Evolutionary conservation across 2,888 invertebrate species (phyloP).

Genomic region (Caradrina clavipalpis): DNA sequence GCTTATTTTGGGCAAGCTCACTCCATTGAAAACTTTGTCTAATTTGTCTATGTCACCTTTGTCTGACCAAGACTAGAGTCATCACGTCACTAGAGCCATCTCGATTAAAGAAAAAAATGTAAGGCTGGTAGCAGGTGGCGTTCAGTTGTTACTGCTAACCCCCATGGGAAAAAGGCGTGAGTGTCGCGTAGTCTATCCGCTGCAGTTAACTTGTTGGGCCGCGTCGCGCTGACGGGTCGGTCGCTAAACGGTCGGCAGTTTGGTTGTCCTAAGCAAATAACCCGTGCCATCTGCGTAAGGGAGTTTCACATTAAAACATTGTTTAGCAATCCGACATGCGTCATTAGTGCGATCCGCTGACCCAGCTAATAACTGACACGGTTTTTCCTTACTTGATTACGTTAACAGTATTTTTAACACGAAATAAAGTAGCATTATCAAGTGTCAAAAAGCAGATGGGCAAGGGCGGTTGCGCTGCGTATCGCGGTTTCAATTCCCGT

Average conservation of each 20-base stretch:
- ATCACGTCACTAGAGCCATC: no score
- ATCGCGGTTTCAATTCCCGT: no score
- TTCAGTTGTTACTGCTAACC: no score
- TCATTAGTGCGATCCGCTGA: conserved; percentile 85
- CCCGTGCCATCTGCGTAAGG: conserved; percentile 84
- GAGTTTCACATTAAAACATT: conserved; percentile 88
- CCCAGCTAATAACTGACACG: conserved; percentile 72
- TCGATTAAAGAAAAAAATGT: no score
- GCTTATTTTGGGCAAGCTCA: no score
- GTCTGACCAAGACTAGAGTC: no score
- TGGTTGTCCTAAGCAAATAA: conserved; percentile 90
- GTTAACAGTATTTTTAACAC: conserved; percentile 41
- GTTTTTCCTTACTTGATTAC: conserved; percentile 80
- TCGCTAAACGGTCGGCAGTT: conserved; percentile 88
- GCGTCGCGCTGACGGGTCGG: conserved; percentile 69
- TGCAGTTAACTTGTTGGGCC: conserved; percentile 36
- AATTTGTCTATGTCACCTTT: no score
- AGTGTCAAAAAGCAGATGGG: no score
- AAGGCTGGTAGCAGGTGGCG: no score
- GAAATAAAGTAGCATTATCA: not conserved
- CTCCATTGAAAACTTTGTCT: no score
- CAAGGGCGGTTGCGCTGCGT: no score
- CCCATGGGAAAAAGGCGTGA: no score
- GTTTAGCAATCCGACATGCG: conserved; percentile 85
- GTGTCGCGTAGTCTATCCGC: conserved; percentile 10